phyloP scores from a whole-genome alignment of 2,888 invertebrate genomes.

The Drosophila neonasuta region DNA sequence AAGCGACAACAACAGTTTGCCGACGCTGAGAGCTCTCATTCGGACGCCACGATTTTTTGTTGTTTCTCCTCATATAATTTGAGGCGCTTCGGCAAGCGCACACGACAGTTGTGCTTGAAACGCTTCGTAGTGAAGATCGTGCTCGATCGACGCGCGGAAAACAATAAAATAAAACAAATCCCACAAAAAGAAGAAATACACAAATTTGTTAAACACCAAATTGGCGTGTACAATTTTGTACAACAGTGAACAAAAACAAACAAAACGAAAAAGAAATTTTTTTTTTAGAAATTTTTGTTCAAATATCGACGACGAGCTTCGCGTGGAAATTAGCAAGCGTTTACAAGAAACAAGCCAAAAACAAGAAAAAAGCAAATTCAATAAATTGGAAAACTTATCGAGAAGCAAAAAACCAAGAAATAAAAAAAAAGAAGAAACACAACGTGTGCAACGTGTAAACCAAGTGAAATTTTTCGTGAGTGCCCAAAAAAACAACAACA shows the following conservation, averaged over 20 bases:
- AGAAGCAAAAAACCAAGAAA: constrained; percentile 24
- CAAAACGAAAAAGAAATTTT: constrained; percentile 61
- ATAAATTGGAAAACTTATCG: constrained; percentile 44
- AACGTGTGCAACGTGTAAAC: constrained; percentile 51
- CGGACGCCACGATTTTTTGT: constrained; percentile 22
- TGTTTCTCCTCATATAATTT: constrained; percentile 63
- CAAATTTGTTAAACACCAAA: constrained; percentile 30
- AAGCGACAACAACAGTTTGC: constrained; percentile 32
- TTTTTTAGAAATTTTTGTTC: constrained; percentile 54
- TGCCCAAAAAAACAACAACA: constrained; percentile 24
- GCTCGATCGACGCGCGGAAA: constrained; percentile 56
- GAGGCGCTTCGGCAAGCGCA: constrained; percentile 56
- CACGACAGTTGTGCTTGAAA: constrained; percentile 81
- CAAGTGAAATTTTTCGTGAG: constrained; percentile 65
- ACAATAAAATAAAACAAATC: constrained; percentile 23
- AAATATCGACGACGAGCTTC: constrained; percentile 60
- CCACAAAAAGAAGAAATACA: constrained; percentile 20
- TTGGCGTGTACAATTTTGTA: constrained; percentile 25
- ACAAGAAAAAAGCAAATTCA: constrained; percentile 38
- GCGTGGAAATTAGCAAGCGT: constrained; percentile 74
- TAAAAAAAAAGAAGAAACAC: constrained; percentile 19
- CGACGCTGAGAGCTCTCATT: constrained; percentile 22
- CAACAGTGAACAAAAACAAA: constrained; percentile 17
- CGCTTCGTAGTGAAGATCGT: constrained; percentile 81
- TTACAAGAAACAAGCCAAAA: constrained; percentile 71